Evolutionary conservation across 2,888 invertebrate genomes (phyloP), one percentile per base, ranked within the genome.

Genomic region (Capitulum mitella): DNA sequence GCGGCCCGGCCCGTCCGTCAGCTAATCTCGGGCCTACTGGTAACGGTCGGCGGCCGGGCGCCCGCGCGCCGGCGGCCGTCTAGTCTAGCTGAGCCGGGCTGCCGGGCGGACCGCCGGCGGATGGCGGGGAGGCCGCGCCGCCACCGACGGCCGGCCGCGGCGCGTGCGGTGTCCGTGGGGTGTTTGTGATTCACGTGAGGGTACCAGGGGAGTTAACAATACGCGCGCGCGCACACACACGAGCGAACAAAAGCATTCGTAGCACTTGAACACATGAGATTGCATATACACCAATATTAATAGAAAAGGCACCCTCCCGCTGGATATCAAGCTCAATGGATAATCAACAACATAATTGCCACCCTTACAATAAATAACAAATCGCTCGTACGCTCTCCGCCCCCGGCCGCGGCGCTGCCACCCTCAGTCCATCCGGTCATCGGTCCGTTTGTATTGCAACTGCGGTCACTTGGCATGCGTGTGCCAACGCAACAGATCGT

Each of bases 241-340:
- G 1, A 1, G 64, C 37, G 6, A 19, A 64, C 64, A 1, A 22
- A 34, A 22, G n/a, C 34, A 37, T 8, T 19, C 37, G 34, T n/a
- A 64, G 22, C 64, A 64, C 34, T 22, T 22, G 64, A 64, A 64
- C 64, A 61, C 61, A 61, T 37, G n/a, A 37, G 37, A 64, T 37
- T 64, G 64, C 64, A 64, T 64, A 64, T 37, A 64, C 64, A 37
- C 64, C 34, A 37, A 64, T 37, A 64, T 64, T 64, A 64, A 64
- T 64, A 64, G 64, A 64, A 64, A 64, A 64, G 64, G 64, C 64
- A 64, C 64, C 64, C 64, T 37, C 64, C 64, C 64, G 14, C 64
- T 37, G 64, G 64, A 64, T 64, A 64, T 64, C 64, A 64, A 64
- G 64, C 64, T 64, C 64, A 64, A 64, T 64, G 64, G n/a, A 64